phyloP scores from a whole-genome alignment of 2,888 invertebrate species.

The Platerodrilus igneus region DNA sequence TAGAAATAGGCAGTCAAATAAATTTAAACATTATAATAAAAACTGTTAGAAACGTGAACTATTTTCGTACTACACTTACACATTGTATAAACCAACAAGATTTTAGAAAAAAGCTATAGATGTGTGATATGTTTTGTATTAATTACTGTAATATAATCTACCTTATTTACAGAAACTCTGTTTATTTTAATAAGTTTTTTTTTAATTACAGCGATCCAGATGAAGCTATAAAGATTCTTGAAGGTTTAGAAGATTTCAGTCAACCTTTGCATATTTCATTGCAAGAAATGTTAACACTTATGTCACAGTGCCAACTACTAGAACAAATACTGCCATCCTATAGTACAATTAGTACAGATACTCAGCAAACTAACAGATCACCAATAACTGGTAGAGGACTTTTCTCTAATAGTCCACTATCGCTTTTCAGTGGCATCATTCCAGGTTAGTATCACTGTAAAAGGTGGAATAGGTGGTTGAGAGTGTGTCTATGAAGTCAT shows the following conservation, averaged over 20 bases:
- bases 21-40: too few species aligned
- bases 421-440: conserved; percentile 72
- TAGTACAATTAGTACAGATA: not conserved
- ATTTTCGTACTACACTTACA: too few species aligned
- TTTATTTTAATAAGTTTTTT: conserved; percentile 32
- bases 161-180: too few species aligned
- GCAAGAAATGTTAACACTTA: conserved; percentile 70
- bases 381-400: conserved; percentile 37
- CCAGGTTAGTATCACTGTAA: conserved; percentile 71
- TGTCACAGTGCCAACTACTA: conserved; percentile 74
- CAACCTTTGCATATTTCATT: conserved; percentile 64
- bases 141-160: too few species aligned
- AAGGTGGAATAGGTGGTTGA: too few species aligned
- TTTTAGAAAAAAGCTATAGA: too few species aligned
- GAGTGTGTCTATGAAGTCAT: too few species aligned
- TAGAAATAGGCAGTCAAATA: too few species aligned
- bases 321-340: conserved; percentile 36
- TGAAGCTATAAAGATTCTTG: conserved; percentile 61
- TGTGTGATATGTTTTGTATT: too few species aligned
- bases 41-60: too few species aligned
- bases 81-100: too few species aligned
- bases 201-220: conserved; percentile 67
- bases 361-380: conserved; percentile 3
- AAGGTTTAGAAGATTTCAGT: conserved; percentile 58
- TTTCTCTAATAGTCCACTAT: conserved; percentile 62